Conservation (phyloP, 1,140 invertebrate genomes). For the Druon quercuslanigerum region DNA sequence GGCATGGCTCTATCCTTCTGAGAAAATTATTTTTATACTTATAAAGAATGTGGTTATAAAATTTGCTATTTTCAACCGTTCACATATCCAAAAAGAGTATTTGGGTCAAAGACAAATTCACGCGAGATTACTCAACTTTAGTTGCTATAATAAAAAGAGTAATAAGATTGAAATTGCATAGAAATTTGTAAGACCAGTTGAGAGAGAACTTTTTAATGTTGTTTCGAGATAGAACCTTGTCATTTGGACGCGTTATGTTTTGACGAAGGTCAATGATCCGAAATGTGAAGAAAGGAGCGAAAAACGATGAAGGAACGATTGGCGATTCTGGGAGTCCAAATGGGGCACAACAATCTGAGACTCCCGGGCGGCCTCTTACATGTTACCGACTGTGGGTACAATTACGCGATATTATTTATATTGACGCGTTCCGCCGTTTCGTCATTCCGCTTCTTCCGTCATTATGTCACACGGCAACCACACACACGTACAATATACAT, state of each 20-base stretch:
- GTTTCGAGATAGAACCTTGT: too few species aligned
- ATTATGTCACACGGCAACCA: slow-evolving; percentile 47
- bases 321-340: slow-evolving; percentile 16
- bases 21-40: slow-evolving; percentile 31
- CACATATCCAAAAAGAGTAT: slow-evolving; percentile 6
- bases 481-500: slow-evolving; percentile 18
- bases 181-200: too few species aligned
- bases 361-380: slow-evolving; percentile 35
- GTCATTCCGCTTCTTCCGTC: slow-evolving; percentile 45
- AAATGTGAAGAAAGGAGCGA: not conserved
- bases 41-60: slow-evolving; percentile 32
- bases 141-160: not conserved
- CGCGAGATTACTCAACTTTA: not conserved
- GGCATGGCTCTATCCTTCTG: not conserved
- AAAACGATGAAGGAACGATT: not conserved
- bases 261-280: slow-evolving; percentile 10
- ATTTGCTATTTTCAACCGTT: slow-evolving; percentile 10
- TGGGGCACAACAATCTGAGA: slow-evolving; percentile 10
- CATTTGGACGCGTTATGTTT: not conserved
- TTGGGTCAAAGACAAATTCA: slow-evolving; percentile 20
- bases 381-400: slow-evolving; percentile 34
- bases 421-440: slow-evolving; percentile 47
- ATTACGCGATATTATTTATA: slow-evolving; percentile 49
- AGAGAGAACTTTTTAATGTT: too few species aligned
- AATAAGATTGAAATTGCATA: not conserved